Evolutionary conservation across 92 coral and sea anemone genomes (phyloP).

Genomic region (Pocillopora grandis): DNA sequence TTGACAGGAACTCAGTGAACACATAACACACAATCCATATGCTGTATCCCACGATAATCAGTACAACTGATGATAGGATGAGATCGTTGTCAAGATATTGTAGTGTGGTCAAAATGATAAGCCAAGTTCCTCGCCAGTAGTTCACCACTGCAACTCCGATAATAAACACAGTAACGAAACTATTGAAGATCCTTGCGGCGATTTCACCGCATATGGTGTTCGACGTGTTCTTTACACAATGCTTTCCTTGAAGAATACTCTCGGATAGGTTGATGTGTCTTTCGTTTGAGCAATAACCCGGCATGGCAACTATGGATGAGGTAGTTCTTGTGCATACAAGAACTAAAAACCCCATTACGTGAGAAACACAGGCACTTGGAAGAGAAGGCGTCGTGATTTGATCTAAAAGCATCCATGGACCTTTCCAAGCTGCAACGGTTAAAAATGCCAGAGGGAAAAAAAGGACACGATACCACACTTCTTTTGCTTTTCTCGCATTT

Average conservation of each 20-base stretch:
- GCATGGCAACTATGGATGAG: constrained; percentile 2
- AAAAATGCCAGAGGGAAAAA: constrained; percentile 41
- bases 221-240: neutral
- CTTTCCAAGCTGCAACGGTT: constrained; percentile 66
- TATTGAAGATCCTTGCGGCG: constrained; percentile 18
- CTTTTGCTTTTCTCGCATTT: neutral
- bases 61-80: neutral
- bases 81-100: neutral
- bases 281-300: constrained; percentile 26
- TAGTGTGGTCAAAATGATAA: neutral
- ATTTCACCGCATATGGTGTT: neutral
- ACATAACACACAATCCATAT: neutral
- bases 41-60: neutral
- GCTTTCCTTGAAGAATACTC: neutral
- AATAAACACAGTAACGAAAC: constrained; percentile 57
- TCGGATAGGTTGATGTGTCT: neutral
- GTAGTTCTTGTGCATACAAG: neutral
- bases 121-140: constrained; percentile 88
- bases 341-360: constrained; percentile 7
- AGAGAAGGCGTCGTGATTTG: constrained; percentile 15
- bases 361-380: constrained; percentile 12
- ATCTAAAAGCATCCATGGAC: constrained; percentile 56
- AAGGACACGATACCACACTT: constrained; percentile 16
- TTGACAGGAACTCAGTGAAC: neutral
- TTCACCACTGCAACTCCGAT: constrained; percentile 50